Base-by-base conservation (phyloP, 2,113 vertebrate genomes). In the Engraulis encrasicolus region DNA sequence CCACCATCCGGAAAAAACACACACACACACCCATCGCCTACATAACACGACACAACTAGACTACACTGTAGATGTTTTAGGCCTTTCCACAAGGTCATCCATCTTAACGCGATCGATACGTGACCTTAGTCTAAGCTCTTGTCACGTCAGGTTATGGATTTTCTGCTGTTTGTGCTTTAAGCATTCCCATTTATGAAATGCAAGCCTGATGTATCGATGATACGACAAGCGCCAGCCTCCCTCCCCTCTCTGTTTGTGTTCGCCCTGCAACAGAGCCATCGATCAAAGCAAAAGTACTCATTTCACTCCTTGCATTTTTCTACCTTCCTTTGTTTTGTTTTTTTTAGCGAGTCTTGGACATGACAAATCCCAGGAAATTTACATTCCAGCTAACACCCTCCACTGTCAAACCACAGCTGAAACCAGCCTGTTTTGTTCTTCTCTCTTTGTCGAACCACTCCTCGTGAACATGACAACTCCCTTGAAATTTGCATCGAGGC, bases 71-170 rank as follows among this genome's bases (percentile, higher is more conserved):
- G n/a, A n/a, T n/a, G n/a, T 27, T 66, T 66, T 66, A n/a, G 31
- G 23, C n/a, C 58, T 31, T 31, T 27, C 11, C 58, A 27, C 58
- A 66, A 66, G 58, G 58, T 14, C 58, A 66, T 66, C 58, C n/a
- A 23, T 66, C 58, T 66, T 66, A 27, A 66, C 58, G 15, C n/a
- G 2, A 66, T 66, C 58, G 2, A 66, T 66, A 66, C n/a, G 6
- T 66, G 58, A 66, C 58, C 58, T 66, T 66, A 31, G 58, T 66
- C 23, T 66, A 66, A 66, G 5, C 58, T 31, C 58, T 31, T 23
- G 58, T 66, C 58, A 66, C 58, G 58, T 66, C 58, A 27, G 58
- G 58, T 27, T 88, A 78, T 40, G 45, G 81, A 83, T 86, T 83
- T 81, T 80, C n/a, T 49, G 49, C 49, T 83, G 37, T 45, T 20